Conservation (phyloP, 2,888 invertebrate species). For the Papilio demoleus region DNA sequence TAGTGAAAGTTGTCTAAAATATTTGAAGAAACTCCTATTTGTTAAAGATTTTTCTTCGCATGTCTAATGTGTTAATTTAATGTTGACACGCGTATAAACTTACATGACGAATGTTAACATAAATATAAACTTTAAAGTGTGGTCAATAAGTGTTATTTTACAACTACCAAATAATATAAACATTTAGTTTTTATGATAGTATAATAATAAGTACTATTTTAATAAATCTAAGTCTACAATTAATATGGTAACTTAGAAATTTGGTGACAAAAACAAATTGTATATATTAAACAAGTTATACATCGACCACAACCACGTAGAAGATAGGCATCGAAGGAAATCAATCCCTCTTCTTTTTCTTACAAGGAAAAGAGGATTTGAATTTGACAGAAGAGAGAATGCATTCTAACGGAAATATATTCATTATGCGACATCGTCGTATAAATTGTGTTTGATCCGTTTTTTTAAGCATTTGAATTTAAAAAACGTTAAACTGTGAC, state of each 20-base stretch:
- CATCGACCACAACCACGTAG: no score
- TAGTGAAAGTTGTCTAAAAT: slow-evolving; percentile 65
- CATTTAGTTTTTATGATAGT: no score
- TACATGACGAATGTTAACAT: slow-evolving; percentile 1
- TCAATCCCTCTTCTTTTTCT: no score
- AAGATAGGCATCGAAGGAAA: no score
- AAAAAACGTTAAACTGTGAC: slow-evolving; percentile 57
- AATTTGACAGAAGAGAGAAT: no score
- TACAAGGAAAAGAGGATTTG: no score
- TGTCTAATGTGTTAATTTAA: slow-evolving; percentile 67
- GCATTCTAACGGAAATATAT: slow-evolving; percentile 32
- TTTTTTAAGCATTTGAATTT: slow-evolving; percentile 58
- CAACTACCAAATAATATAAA: not conserved
- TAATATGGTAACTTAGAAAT: no score
- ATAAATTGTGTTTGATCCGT: slow-evolving; percentile 36
- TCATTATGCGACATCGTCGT: no score
- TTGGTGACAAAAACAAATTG: no score
- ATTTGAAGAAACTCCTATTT: slow-evolving; percentile 60
- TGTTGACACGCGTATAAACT: slow-evolving; percentile 60
- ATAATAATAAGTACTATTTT: no score
- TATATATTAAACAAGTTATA: no score
- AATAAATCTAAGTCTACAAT: no score
- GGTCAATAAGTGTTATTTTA: not conserved
- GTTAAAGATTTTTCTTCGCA: slow-evolving; percentile 62
- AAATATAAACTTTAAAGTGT: not conserved